These are phyloP conservation scores for Nowickia ferox DNA, from an alignment of 2,888 invertebrate genomes.

Conservation along the genomic window DNA sequence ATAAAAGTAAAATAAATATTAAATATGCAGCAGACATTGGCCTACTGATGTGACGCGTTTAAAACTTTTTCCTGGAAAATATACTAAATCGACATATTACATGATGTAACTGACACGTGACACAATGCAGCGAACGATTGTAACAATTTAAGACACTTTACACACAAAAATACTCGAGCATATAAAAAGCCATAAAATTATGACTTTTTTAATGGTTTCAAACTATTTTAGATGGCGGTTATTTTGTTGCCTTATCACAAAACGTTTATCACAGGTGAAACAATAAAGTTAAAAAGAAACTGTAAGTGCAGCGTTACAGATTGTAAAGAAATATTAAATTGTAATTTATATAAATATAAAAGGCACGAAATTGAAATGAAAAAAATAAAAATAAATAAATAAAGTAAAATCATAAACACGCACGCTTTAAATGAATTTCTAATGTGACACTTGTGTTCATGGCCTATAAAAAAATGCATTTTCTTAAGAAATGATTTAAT, in stretches of 20 bases:
- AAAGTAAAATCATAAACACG: conserved; percentile 56
- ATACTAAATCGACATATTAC: conserved; percentile 47
- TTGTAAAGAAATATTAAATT: conserved; percentile 67
- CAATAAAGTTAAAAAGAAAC: background rate
- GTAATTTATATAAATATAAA: conserved; percentile 66
- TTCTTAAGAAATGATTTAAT: conserved; percentile 63
- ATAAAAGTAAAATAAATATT: conserved; percentile 22
- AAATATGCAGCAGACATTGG: conserved; percentile 36
- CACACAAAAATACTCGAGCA: background rate
- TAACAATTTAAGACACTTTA: background rate
- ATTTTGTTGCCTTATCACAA: conserved; percentile 53
- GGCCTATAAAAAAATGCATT: conserved; percentile 29
- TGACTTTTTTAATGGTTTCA: conserved; percentile 44
- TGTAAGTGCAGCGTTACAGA: conserved; percentile 4
- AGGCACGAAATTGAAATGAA: conserved; percentile 4
- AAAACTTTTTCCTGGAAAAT: conserved; percentile 60
- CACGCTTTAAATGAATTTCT: conserved; percentile 66
- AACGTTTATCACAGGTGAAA: conserved; percentile 70
- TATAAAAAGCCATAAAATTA: conserved; percentile 57
- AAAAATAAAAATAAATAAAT: conserved; percentile 20
- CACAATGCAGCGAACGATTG: conserved; percentile 16
- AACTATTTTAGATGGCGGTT: conserved; percentile 15
- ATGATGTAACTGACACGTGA: conserved; percentile 65
- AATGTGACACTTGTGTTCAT: conserved; percentile 60
- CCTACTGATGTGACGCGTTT: conserved; percentile 46